Percentiles rank a stretch among this genome's conserved stretches.
phyloP scores from a whole-genome alignment of 2,797 vertebrate species.

The Pelodytes ibericus region DNA sequence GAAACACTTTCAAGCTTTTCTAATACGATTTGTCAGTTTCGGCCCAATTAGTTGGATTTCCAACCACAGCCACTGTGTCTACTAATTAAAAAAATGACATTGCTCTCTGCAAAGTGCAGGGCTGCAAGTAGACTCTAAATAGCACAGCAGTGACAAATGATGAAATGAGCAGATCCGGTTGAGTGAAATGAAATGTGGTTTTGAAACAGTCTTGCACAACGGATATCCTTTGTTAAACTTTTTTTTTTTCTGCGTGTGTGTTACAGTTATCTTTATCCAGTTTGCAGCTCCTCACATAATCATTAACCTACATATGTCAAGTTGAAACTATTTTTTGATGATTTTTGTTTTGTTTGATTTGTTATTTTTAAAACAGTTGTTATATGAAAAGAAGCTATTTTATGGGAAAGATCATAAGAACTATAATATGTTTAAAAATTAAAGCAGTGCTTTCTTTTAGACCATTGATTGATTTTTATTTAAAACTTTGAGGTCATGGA shows the following conservation, averaged over 20 bases:
- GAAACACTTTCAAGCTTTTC: conserved; percentile 55
- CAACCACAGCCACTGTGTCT: conserved; percentile 53
- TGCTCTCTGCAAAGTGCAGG: conserved; percentile 53
- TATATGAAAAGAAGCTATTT: no score
- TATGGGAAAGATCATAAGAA: no score
- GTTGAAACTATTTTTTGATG: conserved; percentile 8
- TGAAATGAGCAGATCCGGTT: conserved; percentile 54
- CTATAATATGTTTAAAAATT: no score
- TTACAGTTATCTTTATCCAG: conserved; percentile 40
- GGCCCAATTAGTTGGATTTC: conserved; percentile 56
- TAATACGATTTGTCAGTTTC: conserved; percentile 55
- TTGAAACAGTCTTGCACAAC: conserved; percentile 53
- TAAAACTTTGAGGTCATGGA: no score
- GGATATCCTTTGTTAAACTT: conserved; percentile 54
- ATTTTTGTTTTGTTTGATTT: not conserved
- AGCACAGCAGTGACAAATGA: conserved; percentile 46
- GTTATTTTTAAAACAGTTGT: no score
- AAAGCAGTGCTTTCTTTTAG: no score
- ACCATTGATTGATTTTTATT: no score
- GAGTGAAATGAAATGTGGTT: conserved; percentile 50
- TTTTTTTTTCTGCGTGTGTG: conserved; percentile 39
- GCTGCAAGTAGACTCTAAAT: conserved; percentile 49
- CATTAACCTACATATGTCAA: conserved; percentile 28
- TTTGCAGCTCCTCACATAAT: conserved; percentile 36
- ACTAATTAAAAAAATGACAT: conserved; percentile 54